These are phyloP conservation scores for Callorhinus ursinus DNA, from an alignment of 2,113 vertebrate genomes.

Conservation along the genomic window DNA sequence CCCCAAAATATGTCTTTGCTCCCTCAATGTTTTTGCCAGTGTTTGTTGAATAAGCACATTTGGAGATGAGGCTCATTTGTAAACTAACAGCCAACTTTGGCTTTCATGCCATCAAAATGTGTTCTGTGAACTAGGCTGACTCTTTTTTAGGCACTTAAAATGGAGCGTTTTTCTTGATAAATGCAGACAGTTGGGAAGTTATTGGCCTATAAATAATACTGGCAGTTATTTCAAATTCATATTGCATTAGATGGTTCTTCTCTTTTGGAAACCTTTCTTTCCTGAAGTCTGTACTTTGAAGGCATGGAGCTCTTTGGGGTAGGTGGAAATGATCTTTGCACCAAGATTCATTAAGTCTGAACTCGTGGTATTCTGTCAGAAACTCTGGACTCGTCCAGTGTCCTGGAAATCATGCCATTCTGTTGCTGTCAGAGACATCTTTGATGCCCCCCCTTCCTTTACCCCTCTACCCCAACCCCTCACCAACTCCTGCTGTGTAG, in stretches of 20 bases:
- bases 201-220: not conserved
- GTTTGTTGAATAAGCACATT: not conserved
- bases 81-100: not conserved
- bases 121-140: constrained; percentile 21
- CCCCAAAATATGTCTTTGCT: not conserved
- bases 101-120: constrained; percentile 5
- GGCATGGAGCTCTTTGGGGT: not conserved
- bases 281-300: not conserved
- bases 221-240: constrained; percentile 3
- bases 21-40: not conserved
- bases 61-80: not conserved
- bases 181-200: constrained; percentile 7
- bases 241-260: not conserved
- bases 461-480: not conserved
- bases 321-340: not conserved
- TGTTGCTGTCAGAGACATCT: not conserved
- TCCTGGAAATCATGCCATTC: not conserved
- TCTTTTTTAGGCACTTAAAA: constrained; percentile 45
- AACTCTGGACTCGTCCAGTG: not conserved
- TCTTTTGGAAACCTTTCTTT: not conserved
- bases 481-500: not conserved
- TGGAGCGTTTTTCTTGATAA: constrained; percentile 42
- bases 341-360: not conserved
- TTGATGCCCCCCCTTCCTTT: not conserved
- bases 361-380: not conserved